Base-by-base conservation (phyloP, 2,113 vertebrate genomes). In the Phylloscopus trochilus region DNA sequence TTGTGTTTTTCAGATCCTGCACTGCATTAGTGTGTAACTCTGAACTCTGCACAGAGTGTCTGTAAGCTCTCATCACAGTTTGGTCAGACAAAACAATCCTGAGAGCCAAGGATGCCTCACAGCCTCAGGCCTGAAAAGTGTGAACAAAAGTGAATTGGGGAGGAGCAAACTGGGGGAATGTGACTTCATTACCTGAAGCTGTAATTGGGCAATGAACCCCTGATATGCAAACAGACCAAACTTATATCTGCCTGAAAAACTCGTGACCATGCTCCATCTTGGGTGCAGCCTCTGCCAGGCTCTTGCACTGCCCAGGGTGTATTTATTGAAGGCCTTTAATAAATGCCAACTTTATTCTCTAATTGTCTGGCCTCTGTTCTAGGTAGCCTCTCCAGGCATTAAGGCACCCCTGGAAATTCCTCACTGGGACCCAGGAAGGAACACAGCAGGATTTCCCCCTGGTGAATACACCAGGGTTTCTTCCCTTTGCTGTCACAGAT, bases 241-340 rank as follows among this genome's bases (percentile, higher is more conserved):
- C 7, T 62, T 39, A 9, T 16, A 60, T 12, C 16, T 51, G 58
- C 22, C 44, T 0, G 2, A 75, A 37, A 39, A 31, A 24, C n/a
- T 26, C 1, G 3, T 49, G 17, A 20, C 28, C 23, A 9, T 11
- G 0, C 3, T 73, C 5, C 7, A 11, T 31, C 4, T 2, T 20
- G 74, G n/a, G 13, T 35, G 18, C 10, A 58, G 27, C 33, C 55
- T 37, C 55, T 46, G 31, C 11, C 53, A 28, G 53, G 41, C 19
- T 30, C 43, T 6, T 47, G 44, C 56, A 24, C 15, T 31, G n/a
- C n/a, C 44, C 43, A 49, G 56, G 27, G 12, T 19, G 44, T 9
- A 24, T 37, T 9, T 17, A 0, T 3, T 47, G 12, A 55, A 47
- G 69, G 15, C 9, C 26, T 59, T 76, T 39, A 39, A 24, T 24